Base-by-base conservation (phyloP, 2,113 vertebrate species). In the Sturnus vulgaris region DNA sequence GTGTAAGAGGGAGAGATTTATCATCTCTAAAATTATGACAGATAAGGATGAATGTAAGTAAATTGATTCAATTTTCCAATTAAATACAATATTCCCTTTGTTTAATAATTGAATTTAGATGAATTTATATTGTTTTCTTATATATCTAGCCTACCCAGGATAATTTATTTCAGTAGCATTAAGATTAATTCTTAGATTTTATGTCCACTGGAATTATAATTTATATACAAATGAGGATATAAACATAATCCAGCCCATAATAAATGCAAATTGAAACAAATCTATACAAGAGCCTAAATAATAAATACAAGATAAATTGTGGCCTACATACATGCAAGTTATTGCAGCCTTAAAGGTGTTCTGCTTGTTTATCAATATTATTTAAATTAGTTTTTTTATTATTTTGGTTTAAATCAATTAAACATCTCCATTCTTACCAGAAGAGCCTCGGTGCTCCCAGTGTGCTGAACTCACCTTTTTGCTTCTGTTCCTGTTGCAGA, bases 51-150 rank as follows among this genome's bases (percentile, higher is more conserved):
- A 82, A 84, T 79, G 66, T 46, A 89, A 92, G 60, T 46, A 87
- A 89, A 94, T 60, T 6, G n/a, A 93, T 91, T 93, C 57, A 72
- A 79, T 79, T 94, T 94, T 82, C 79, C 55, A 95, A 94, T 94
- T 91, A 87, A 95, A 95, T 56, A 72, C 50, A 82, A 79, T 57
- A 93, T 89, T 79, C 42, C 5, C 37, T 87, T 90, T 89, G 27
- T 84, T 87, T 71, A 82, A 82, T 72, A 96, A 94, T 64, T 82
- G 49, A 85, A 92, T 96, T 77, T 76, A n/a, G 50, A 93, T 73
- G 24, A 68, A 90, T 96, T 91, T 76, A 65, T 88, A 80, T 85
- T 95, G 69, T 91, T 96, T 95, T 84, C 42, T 63, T 71, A 52
- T 64, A 79, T 80, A 95, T 72, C 37, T 76, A 79, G 61, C 25